These are phyloP conservation scores for Apoda limacodes DNA, from an alignment of 2,888 invertebrate species.

Conservation along the genomic window DNA sequence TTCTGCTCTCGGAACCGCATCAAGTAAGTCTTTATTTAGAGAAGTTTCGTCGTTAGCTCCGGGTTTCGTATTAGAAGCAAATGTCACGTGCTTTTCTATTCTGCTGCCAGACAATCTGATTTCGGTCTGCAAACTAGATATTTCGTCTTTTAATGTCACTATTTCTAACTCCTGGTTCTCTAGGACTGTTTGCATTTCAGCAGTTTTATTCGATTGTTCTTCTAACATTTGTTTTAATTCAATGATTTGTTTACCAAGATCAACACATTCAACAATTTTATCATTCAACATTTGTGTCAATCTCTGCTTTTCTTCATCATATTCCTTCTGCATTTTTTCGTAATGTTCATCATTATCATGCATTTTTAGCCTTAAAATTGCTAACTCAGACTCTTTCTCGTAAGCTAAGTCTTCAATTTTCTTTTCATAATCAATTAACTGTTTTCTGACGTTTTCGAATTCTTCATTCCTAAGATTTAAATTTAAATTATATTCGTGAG, in stretches of 20 bases:
- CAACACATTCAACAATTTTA: conserved; percentile 60
- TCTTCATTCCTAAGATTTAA: conserved; percentile 49
- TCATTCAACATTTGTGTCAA: conserved; percentile 42
- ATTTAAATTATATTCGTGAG: conserved; percentile 41
- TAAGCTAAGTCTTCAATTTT: conserved; percentile 58
- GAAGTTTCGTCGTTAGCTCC: conserved; percentile 22
- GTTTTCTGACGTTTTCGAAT: conserved; percentile 49
- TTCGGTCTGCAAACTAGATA: conserved; percentile 45
- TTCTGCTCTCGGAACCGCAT: conserved; percentile 71
- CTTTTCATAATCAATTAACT: conserved; percentile 49
- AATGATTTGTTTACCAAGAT: conserved; percentile 56
- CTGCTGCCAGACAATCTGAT: conserved; percentile 39
- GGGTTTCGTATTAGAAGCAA: conserved; percentile 55
- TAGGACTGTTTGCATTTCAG: conserved; percentile 71
- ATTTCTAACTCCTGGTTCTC: conserved; percentile 80
- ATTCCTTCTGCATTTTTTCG: conserved; percentile 32
- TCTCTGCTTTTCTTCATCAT: conserved; percentile 35
- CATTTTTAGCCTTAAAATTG: conserved; percentile 62
- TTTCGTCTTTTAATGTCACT: conserved; percentile 76
- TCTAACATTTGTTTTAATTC: conserved; percentile 65
- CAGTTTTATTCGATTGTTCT: conserved; percentile 65
- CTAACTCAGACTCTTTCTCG: conserved; percentile 66
- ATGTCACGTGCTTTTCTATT: conserved; percentile 58
- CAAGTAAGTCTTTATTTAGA: conserved; percentile 39
- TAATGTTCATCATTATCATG: conserved; percentile 51